phyloP scores from a whole-genome alignment of 2,113 vertebrate species.

The Centrocercus urophasianus region DNA sequence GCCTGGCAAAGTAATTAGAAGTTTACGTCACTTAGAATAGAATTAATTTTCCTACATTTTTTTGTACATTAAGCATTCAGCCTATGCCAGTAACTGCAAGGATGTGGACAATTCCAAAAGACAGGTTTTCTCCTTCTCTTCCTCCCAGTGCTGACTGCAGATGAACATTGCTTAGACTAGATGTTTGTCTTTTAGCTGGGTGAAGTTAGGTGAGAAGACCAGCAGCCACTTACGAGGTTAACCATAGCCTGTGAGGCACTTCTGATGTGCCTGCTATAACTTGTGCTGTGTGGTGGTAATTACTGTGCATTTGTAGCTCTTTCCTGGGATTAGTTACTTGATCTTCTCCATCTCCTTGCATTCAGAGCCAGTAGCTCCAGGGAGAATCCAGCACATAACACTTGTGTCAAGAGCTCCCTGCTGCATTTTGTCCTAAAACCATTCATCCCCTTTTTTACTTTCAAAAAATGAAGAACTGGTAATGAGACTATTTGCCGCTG shows the following conservation, averaged over 20 bases:
- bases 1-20: background rate
- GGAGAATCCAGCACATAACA: background rate
- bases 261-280: background rate
- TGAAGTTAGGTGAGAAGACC: background rate
- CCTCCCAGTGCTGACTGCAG: background rate
- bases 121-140: background rate
- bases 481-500: background rate
- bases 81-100: background rate
- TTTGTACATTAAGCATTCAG: background rate
- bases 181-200: background rate
- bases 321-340: slow-evolving; percentile 8
- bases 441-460: background rate
- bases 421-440: slow-evolving; percentile 1
- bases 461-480: background rate
- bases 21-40: background rate
- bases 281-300: slow-evolving; percentile 17
- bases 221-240: background rate
- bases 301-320: background rate
- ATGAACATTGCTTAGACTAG: background rate
- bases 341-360: background rate
- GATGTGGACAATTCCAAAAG: background rate
- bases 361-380: slow-evolving; percentile 29
- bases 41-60: background rate
- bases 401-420: background rate
- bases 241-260: background rate